Evolutionary conservation across 2,888 invertebrate genomes (phyloP), one percentile per base, ranked within the genome.

Genomic region (Deladenus siricidicola): DNA sequence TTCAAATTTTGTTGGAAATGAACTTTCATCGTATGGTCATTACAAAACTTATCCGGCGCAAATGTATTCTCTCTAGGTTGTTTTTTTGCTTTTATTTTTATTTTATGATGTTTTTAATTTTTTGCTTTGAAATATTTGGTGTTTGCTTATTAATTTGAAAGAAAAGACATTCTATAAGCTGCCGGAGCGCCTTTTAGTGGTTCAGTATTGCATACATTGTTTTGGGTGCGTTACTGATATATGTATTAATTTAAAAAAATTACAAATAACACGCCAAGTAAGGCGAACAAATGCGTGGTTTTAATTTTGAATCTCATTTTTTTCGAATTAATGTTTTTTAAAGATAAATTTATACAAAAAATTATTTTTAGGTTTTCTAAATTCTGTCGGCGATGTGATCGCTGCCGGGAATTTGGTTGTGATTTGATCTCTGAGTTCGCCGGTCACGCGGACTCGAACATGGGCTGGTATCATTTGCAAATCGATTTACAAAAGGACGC

Each of bases 21-120:
- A 64, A 72, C 56, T 73, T 74, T 51, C 73, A 73, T 48, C 62
- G 65, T 1, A 61, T 72, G 45, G 64, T 74, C 42, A 59, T 73
- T 8, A 65, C 64, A 24, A 62, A 64, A 1, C 56, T 74, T 0
- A 68, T 72, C 52, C 64, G 69, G 1, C 54, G 67, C 1, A 66
- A 70, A 8, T 74, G 74, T 53, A 49, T 70, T 28, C 58, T 74
- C 39, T 42, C 63, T 1, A 66, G 70, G 66, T 65, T 21, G 47
- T 21, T 45, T 21, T n/a, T 30, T 42, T 34, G 2, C 17, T 14
- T 34, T 57, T 23, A 54, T n/a, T 3, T 24, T n/a, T 30, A 21
- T n/a, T 28, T 17, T 17, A 19, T 26, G 30, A n/a, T 23, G 29
- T 47, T 10, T 48, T 17, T 19, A 47, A 47, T 19, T 47, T 19